Evolutionary conservation across 2,113 vertebrate species (phyloP), one percentile per base, ranked within the genome.

Genomic region (Oreochromis niloticus): DNA sequence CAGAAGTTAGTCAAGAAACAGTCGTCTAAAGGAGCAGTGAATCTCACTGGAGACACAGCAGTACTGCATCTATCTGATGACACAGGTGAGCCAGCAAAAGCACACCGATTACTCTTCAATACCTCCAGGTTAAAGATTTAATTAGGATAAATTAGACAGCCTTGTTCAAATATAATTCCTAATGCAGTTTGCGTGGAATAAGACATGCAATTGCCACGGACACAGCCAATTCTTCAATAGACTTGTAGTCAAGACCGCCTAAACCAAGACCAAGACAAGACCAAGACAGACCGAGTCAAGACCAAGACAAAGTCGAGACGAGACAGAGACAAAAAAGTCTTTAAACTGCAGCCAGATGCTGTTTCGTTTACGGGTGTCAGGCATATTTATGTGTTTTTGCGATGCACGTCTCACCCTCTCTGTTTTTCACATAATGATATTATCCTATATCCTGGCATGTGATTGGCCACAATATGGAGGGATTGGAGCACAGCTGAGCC

Each of bases 111-210:
- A 22, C 19, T 54, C 52, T 54, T 54, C 19, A 22, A 0, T 22
- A 54, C 52, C 52, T 11, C 9, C 10, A 19, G 52, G 52, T 9
- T 11, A 54, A 22, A 6, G 52, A 22, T 6, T 54, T 54, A 3
- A 54, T 54, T 1, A 22, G 52, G 52, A 55, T 55, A 22, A 22
- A 55, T 55, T 55, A 55, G 52, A 55, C 52, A 55, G 52, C 3
- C n/a, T 22, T n/a, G 52, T 55, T 22, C n/a, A 55, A 55, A 55
- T 55, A 55, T 10, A 55, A 55, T 3, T 55, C 9, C 3, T 6
- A 1, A n/a, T 0, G 52, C 52, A 55, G 52, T 22, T 0, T 55
- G 52, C 9, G 5, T 22, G n/a, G n/a, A 55, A 6, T 22, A 55
- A 55, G 52, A 55, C 9, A 22, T 55, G 9, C n/a, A 55, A 54